Conservation (phyloP, 2,888 invertebrate genomes). For the Acanthopleura granulata region DNA sequence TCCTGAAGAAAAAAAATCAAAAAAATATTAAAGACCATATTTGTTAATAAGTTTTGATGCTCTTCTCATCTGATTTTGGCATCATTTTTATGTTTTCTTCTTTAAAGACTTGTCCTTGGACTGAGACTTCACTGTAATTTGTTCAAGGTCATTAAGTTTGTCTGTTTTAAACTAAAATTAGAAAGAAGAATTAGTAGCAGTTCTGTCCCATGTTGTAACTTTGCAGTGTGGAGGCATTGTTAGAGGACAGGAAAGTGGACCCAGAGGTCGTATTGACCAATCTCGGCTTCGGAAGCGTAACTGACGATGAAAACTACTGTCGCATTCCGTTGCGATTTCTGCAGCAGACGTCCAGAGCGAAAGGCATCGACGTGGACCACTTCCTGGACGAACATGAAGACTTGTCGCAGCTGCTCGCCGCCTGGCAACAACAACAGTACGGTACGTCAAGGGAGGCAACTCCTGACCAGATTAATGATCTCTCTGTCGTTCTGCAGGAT, state of each 20-base stretch:
- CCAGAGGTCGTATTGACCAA: conserved; percentile 89
- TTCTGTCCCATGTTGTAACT: no score
- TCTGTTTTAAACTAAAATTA: no score
- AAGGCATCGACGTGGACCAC: conserved; percentile 82
- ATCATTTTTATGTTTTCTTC: no score
- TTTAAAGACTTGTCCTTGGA: no score
- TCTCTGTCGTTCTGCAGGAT: not conserved
- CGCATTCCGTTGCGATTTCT: conserved; percentile 88
- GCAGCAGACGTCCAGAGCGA: conserved; percentile 80
- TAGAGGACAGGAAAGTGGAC: conserved; percentile 87
- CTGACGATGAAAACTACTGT: conserved; percentile 40
- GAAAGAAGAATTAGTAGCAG: no score
- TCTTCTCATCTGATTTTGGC: no score
- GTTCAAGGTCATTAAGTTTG: no score
- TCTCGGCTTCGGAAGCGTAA: conserved; percentile 68
- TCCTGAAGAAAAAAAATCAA: no score
- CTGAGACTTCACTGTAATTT: no score
- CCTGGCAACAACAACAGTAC: conserved; percentile 5
- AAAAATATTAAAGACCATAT: no score
- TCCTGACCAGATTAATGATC: not conserved
- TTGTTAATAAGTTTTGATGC: no score
- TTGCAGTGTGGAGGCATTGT: conserved; percentile 71
- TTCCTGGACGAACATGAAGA: conserved; percentile 73
- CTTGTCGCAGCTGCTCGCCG: conserved; percentile 38
- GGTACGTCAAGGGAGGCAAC: not conserved